Evolutionary conservation across 2,888 invertebrate species (phyloP), one percentile per base, ranked within the genome.

Genomic region (Drosophila peninsularis): DNA sequence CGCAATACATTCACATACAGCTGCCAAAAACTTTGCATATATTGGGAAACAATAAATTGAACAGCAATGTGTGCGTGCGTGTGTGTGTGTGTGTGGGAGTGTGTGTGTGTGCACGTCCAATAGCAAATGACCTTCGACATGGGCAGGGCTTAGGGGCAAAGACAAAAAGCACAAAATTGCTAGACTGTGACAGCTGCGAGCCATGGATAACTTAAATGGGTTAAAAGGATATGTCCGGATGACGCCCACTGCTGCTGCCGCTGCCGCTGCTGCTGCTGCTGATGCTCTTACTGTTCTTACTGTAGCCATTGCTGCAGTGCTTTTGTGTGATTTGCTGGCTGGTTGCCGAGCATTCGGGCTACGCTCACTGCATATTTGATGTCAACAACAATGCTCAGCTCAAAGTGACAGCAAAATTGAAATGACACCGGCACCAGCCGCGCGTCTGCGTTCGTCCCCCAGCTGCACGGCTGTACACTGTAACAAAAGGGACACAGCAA

Each of bases 161-260:
- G 79, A 83, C 83, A 88, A 83, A 83, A 80, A 73, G 84, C 76
- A 75, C 72, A 60, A 86, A 88, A 84, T 86, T 80, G 84, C 87
- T 81, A 86, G 87, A 86, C 89, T 88, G 89, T 88, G 89, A 88
- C 83, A 83, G 89, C 89, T 83, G 82, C 83, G 71, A 80, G 83
- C 81, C 83, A 86, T 67, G 89, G 89, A 84, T 88, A 88, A 83
- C 83, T 83, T 88, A 86, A 84, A 88, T 74, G 83, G 83, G 83
- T 86, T 84, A 88, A 84, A 83, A 60, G 84, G 87, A 84, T 88
- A 86, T 49, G 71, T 78, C 62, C 70, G 70, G 61, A 45, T 53
- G 41, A 60, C 66, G 53, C 52, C 54, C 62, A 36, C 55, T 27
- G 41, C 50, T 45, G 14, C 52, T 45, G 27, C 39, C 49, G 64